Evolutionary conservation across 2,113 vertebrate genomes (phyloP).

Genomic region (Alaudala cheleensis): DNA sequence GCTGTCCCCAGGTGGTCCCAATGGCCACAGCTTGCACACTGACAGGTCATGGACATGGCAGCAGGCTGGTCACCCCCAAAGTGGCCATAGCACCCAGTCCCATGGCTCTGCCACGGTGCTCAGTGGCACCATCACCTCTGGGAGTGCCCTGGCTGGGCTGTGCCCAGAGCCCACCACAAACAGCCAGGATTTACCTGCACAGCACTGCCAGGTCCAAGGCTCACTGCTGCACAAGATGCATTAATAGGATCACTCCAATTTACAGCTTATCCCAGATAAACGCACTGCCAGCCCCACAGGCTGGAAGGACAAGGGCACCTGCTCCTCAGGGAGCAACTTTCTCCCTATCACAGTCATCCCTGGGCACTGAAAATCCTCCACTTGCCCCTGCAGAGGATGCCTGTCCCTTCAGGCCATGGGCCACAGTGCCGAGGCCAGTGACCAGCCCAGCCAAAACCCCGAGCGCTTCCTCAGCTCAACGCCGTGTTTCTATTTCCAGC

Average conservation of each 20-base stretch:
- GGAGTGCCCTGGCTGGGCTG: accelerated
- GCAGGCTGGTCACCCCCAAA: background rate
- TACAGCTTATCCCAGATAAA: background rate
- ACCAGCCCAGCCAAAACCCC: background rate
- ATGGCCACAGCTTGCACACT: accelerated
- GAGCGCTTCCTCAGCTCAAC: background rate
- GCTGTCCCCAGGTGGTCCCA: background rate
- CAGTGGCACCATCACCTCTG: background rate
- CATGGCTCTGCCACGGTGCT: accelerated
- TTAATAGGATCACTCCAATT: background rate
- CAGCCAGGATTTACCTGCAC: background rate
- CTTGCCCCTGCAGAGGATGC: background rate
- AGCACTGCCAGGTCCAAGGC: accelerated
- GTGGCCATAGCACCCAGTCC: accelerated
- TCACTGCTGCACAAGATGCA: background rate
- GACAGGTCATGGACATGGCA: accelerated
- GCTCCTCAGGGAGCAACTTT: background rate
- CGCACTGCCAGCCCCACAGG: background rate
- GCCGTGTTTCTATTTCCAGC: background rate
- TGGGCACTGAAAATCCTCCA: accelerated
- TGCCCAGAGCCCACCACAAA: accelerated
- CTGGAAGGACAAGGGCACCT: background rate
- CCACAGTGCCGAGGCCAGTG: background rate
- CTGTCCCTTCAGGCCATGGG: background rate
- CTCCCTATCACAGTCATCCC: background rate